These are phyloP conservation scores for Nephrocerus scutellatus DNA, from an alignment of 2,888 invertebrate species.

Conservation along the genomic window DNA sequence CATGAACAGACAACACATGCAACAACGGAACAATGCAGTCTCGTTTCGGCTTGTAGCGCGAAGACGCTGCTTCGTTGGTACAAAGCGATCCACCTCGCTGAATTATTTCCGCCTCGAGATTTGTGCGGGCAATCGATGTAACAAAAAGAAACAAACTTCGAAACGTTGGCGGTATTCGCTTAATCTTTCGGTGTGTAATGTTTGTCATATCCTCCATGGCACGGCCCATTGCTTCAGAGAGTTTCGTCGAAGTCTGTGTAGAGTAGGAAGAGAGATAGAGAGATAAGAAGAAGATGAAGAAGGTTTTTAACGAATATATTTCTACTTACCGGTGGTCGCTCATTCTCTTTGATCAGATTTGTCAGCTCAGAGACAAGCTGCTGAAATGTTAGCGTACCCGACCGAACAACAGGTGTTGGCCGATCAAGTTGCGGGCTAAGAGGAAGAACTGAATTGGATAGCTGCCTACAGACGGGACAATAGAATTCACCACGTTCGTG, in stretches of 20 bases:
- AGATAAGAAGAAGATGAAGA: too few relatives aligned
- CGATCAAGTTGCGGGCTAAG: conserved; percentile 66
- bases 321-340: conserved; percentile 56
- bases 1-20: conserved; percentile 81
- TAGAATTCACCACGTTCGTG: conserved; percentile 82
- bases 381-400: conserved; percentile 47
- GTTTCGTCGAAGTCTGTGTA: conserved; percentile 58
- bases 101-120: conserved; percentile 86
- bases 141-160: conserved; percentile 81
- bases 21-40: conserved; percentile 83
- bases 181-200: conserved; percentile 73
- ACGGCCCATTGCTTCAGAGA: conserved; percentile 83
- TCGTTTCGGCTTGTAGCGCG: conserved; percentile 65
- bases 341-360: conserved; percentile 61
- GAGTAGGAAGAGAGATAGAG: conserved; percentile 21
- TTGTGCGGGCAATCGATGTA: conserved; percentile 81
- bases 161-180: conserved; percentile 58
- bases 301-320: conserved; percentile 6
- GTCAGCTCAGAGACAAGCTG: conserved; percentile 47
- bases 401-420: conserved; percentile 58
- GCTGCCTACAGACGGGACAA: conserved; percentile 90
- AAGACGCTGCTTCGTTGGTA: conserved; percentile 48
- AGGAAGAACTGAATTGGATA: conserved; percentile 84
- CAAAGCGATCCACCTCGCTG: conserved; percentile 78
- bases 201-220: conserved; percentile 93